Base-by-base conservation (phyloP, 2,797 vertebrate species). In the Paguma larvata region DNA sequence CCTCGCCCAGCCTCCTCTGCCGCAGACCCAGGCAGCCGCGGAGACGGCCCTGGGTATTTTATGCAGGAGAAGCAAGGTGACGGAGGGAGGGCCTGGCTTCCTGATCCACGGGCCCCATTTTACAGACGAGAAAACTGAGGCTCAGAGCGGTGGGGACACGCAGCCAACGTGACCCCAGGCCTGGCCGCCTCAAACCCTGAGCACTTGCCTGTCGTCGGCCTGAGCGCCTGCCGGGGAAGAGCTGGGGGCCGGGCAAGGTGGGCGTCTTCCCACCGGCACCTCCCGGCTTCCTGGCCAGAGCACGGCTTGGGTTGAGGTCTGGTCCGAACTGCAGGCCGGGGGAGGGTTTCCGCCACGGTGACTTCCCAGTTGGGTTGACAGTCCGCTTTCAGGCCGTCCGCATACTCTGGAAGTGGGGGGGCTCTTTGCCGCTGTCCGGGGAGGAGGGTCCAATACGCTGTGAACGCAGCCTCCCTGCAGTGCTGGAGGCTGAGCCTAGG, bases 361-460 rank as follows among this genome's bases (percentile, higher is more conserved):
- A 73, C 6, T 65, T 67, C 65, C 62, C 18, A n/a, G 38, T 21
- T 0, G 32, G 19, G 21, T 5, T 0, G 13, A 3, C 4, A 3
- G 0, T 10, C 1, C 1, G 27, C 32, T 70, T 63, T 56, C 48
- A 7, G 0, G 0, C n/a, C 8, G 0, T 51, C 27, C 32, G 23
- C 19, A 21, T 73, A 44, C 44, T 70, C 73, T 5, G 53, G 53
- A 46, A 41, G 3, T 4, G 3, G 44, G 46, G 59, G 59, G 23
- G 19, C 51, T 56, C 34, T 78, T 51, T 6, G 34, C 6, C 8
- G 5, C 21, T 6, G 21, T 16, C 25, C 2, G 0, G n/a, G 38
- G 10, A 51, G 18, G 46, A 41, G 65, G 48, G 25, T 9, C 19
- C 14, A 19, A 4, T 7, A 1, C 27, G 44, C 0, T 2, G 3